Evolutionary conservation across 1,140 invertebrate species (phyloP), one percentile per base, ranked within the genome.

Genomic region (Tyrophagus putrescentiae): DNA sequence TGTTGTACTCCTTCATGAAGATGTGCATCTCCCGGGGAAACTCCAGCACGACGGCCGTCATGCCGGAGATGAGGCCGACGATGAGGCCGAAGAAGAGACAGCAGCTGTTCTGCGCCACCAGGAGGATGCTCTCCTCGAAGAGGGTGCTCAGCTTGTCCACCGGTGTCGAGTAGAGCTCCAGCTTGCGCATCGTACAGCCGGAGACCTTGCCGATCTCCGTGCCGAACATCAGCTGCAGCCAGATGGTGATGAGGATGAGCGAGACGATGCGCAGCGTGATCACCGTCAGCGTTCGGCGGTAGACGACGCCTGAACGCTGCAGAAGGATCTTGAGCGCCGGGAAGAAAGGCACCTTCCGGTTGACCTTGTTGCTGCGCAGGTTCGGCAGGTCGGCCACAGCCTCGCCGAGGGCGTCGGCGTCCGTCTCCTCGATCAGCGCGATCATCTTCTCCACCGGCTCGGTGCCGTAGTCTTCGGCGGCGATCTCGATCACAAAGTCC

Each of bases 31-130:
- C 57, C 59, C 65, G 81, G 85, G 87, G 77, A 95, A 91, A 96
- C 64, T 90, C 93, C 63, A 96, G 78, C 68, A 96, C 90, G 13
- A 89, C 95, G 60, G 90, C 87, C 87, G 94, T 95, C 81, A 95
- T 87, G 5, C 91, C 87, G 28, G 88, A 88, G 68, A 95, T 95
- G 80, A 93, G 93, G 44, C 92, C 82, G 73, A 96, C 95, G 70
- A 96, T 80, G 60, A 93, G 82, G 61, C 85, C 89, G 72, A 95
- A 95, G 74, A 95, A 96, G 44, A 96, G 79, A 70, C 87, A 92
- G 21, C 88, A 89, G 27, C 87, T 82, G 70, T 96, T 96, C 25
- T 64, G 33, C 21, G 25, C 13, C 7, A 52, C 34, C 4, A 32
- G 3, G 9, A 25, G 7, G 3, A 54, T 13, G 4, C 32, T 29